Conservation (phyloP, 2,113 vertebrate species). For the Abramis brama region DNA sequence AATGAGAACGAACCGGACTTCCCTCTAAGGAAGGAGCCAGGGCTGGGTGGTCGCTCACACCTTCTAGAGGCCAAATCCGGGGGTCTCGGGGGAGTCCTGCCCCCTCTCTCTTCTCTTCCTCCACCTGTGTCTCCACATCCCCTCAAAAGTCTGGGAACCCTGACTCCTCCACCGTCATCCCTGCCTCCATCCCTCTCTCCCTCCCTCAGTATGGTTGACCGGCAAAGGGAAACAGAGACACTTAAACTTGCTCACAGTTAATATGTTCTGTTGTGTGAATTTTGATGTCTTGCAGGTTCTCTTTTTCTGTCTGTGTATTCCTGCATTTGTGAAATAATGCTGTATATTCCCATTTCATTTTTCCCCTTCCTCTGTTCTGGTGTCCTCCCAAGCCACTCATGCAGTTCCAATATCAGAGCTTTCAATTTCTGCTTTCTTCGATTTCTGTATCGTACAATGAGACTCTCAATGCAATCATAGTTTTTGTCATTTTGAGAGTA, state of each 20-base stretch:
- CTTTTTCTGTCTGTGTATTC: conserved; percentile 49
- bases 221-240: conserved; percentile 80
- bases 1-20: conserved; percentile 85
- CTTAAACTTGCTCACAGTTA: conserved; percentile 79
- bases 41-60: conserved; percentile 65
- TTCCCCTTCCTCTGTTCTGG: background rate
- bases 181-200: conserved; percentile 71
- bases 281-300: conserved; percentile 29
- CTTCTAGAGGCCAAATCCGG: conserved; percentile 69
- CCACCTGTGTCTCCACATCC: conserved; percentile 74
- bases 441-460: background rate
- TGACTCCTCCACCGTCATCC: conserved; percentile 70
- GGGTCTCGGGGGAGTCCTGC: conserved; percentile 60
- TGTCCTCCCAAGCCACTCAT: background rate
- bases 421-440: conserved; percentile 30
- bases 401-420: background rate
- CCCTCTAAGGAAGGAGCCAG: conserved; percentile 66
- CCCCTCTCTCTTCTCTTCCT: conserved; percentile 71
- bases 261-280: conserved; percentile 63
- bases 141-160: conserved; percentile 74
- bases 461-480: background rate
- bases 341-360: conserved; percentile 9
- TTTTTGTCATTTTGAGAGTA: background rate
- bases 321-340: conserved; percentile 22
- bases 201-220: conserved; percentile 69